Evolutionary conservation across 2,888 invertebrate species (phyloP), one percentile per base, ranked within the genome.

Genomic region (Drosophila silvestris): DNA sequence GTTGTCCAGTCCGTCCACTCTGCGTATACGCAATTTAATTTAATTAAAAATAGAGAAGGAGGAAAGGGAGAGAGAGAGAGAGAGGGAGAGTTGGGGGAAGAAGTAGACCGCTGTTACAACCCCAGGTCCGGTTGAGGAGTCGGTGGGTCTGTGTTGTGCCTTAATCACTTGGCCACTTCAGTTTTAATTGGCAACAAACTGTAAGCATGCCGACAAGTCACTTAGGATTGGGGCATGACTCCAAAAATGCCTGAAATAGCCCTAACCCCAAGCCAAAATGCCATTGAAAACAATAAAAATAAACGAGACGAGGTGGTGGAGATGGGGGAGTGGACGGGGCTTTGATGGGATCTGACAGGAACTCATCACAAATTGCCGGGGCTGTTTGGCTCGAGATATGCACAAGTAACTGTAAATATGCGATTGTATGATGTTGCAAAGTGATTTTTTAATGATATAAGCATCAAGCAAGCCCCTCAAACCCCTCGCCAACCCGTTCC

Each of bases 181-280:
- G 54, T 90, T 85, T 85, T 89, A 89, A 89, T 89, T 89, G 89
- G 87, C 91, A 87, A 91, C 88, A 90, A 87, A 80, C 89, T 72
- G 89, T 77, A 73, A 72, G 82, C 76, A 78, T 71, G 71, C 59
- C 82, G 82, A 77, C 74, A 79, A 83, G 82, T 87, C 71, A 79
- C 77, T 78, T 77, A 78, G 73, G 73, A 72, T 78, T 72, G 72
- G 66, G 75, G 64, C 60, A 50, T 47, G 37, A 65, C 50, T 77
- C 70, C 51, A 70, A 73, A 89, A 85, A 74, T 76, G 65, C 76
- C 70, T 51, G 61, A 35, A 58, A 58, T 33, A 32, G 47, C 47
- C 50, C 60, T 61, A 67, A 39, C 58, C 72, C 60, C 60, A 32
- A 39, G 22, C 52, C 30, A 19, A 60, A 74, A 77, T 79, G 77